Base-by-base conservation (phyloP, 2,888 invertebrate species). In the Nematopogon swammerdamellus region DNA sequence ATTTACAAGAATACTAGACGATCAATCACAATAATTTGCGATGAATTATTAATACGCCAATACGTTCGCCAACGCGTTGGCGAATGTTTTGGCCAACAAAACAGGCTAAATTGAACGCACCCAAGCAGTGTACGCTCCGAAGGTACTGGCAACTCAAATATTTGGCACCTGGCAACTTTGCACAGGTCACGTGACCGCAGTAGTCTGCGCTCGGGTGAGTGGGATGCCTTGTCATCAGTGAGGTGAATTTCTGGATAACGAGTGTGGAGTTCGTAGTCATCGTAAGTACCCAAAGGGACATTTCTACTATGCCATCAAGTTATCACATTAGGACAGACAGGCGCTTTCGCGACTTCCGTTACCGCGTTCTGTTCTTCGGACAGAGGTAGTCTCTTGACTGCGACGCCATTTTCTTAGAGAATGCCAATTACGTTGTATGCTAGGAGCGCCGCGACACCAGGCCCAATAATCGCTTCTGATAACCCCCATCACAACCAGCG, bases 171-270 rank as follows among this genome's bases (percentile, higher is more conserved):
- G 60, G 61, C 56, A 62, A 58, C 57, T 58, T 54, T 46, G 18
- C 18, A 50, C 46, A 53, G 55, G 60, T 65, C 65, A 65, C 66
- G 65, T 65, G 65, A 65, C 59, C 56, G 55, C 54, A 51, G 59
- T 62, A 63, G 64, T 63, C 61, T 71, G 73, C 79, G 77, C 80
- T 79, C 75, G 79, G 77, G 79, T 76, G 80, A 74, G 79, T 79
- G 77, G 74, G 79, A 80, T 80, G 80, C 80, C 79, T 80, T 80
- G 80, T 80, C 80, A 80, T 80, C 80, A 80, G 72, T 73, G 66
- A 63, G 67, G 68, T 70, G 63, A 77, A 69, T 73, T 79, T 80
- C 79, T 80, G 77, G 80, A 79, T 79, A 74, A 75, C 80, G 76
- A 72, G 77, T 73, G 77, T 72, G 71, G 73, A 76, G 74, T 77